phyloP scores from a whole-genome alignment of 2,888 invertebrate species.

The Heliconius aoede region DNA sequence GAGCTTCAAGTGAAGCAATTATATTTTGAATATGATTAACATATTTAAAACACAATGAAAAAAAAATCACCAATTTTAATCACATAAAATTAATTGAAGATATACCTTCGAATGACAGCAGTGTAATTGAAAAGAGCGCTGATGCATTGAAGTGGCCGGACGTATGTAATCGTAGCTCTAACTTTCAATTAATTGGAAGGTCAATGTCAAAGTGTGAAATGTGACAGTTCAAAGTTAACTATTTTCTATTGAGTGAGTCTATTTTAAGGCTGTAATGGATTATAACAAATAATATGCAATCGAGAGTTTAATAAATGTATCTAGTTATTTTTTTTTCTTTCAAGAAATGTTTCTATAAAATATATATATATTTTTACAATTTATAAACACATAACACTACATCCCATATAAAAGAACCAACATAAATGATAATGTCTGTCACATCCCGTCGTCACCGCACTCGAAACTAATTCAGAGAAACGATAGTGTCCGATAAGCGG shows the following conservation, averaged over 20 bases:
- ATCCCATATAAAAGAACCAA: neutral
- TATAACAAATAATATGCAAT: no score
- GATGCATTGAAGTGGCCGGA: slow-evolving; percentile 46
- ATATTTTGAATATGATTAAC: neutral
- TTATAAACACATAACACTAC: neutral
- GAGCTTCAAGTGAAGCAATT: no score
- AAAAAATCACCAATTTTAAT: neutral
- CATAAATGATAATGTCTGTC: slow-evolving; percentile 2
- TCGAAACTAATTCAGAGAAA: slow-evolving; percentile 20
- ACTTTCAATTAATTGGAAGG: slow-evolving; percentile 37
- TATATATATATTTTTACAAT: no score
- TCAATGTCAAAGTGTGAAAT: slow-evolving; percentile 36
- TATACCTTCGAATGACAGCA: slow-evolving; percentile 35
- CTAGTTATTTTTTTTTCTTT: no score
- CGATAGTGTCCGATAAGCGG: neutral
- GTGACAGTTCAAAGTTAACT: neutral
- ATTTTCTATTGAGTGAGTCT: neutral
- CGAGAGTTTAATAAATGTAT: no score
- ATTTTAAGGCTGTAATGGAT: neutral
- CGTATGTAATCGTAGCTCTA: slow-evolving; percentile 21
- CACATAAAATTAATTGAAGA: slow-evolving; percentile 30
- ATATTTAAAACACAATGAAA: neutral
- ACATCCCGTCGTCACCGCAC: slow-evolving; percentile 7
- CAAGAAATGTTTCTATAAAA: neutral
- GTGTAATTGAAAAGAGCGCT: slow-evolving; percentile 43